Evolutionary conservation across 2,888 invertebrate species (phyloP), one percentile per base, ranked within the genome.

Genomic region (Meandrusa payeni): DNA sequence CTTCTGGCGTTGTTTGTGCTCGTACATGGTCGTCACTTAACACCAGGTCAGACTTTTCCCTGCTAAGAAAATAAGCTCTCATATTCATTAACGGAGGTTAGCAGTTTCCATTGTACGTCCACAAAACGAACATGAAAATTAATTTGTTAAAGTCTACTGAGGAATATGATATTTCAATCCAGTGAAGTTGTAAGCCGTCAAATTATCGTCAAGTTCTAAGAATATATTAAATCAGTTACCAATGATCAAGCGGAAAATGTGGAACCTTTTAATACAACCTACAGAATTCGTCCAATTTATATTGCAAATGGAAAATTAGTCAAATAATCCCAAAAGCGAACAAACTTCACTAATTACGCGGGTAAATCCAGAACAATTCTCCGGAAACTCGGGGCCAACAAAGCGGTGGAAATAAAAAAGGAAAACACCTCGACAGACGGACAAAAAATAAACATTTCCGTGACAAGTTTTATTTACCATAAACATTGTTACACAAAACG

Each of bases 391-490:
- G 63, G 57, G 64, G 62, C 69, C 67, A 68, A 75, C 76, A 74
- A 76, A 72, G 76, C 68, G 67, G 59, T 64, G 73, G 73, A 83
- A 86, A 80, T 78, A 69, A 69, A 80, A 70, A n/a, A n/a, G n/a
- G n/a, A n/a, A n/a, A 64, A 64, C 55, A 64, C 68, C 64, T 54
- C 44, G 64, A 69, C 81, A 79, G 80, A 79, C 75, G 74, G 73
- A 71, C 77, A 83, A 78, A n/a, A n/a, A n/a, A n/a, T n/a, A 80
- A 79, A 69, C 73, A 77, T 78, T 87, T 82, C 85, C 82, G 77
- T 82, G 78, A 86, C 82, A 86, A 87, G 77, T 83, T 86, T 83
- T 85, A 77, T 86, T 86, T 82, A 83, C 81, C 78, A 80, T 79
- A 82, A 86, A 86, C 86, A 87, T 80, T 85, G 87, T 85, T 82